Conservation (phyloP, 2,888 invertebrate species). For the Vesta saturnalis region DNA sequence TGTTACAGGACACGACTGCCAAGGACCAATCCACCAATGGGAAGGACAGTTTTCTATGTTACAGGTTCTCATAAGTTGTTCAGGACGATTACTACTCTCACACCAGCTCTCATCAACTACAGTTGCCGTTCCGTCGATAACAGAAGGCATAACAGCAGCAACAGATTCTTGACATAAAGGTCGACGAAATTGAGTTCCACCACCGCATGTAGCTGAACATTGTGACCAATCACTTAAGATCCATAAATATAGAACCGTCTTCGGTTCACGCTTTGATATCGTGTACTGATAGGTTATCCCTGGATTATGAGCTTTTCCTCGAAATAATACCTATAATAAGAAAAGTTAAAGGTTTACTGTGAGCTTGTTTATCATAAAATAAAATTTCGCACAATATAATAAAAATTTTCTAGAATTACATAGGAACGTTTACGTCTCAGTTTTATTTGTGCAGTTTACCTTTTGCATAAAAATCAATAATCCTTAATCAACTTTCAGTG, state of each 20-base stretch:
- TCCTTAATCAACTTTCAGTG: too few species aligned
- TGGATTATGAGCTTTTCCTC: slow-evolving; percentile 78
- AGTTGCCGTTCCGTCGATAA: slow-evolving; percentile 57
- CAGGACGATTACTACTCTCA: slow-evolving; percentile 63
- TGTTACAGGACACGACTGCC: slow-evolving; percentile 83
- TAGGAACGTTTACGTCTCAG: too few species aligned
- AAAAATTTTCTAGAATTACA: too few species aligned
- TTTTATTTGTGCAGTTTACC: too few species aligned
- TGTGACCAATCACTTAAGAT: slow-evolving; percentile 83
- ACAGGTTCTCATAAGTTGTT: slow-evolving; percentile 72
- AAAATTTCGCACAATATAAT: too few species aligned
- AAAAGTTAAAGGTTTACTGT: not conserved
- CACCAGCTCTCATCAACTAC: slow-evolving; percentile 59
- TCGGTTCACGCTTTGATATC: slow-evolving; percentile 70
- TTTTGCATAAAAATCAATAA: too few species aligned
- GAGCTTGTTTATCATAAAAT: too few species aligned
- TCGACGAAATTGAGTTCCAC: slow-evolving; percentile 72
- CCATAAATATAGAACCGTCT: slow-evolving; percentile 75
- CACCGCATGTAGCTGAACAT: slow-evolving; percentile 81
- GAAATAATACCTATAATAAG: slow-evolving; percentile 71
- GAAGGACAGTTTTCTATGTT: slow-evolving; percentile 73
- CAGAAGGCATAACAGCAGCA: slow-evolving; percentile 60
- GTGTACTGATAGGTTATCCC: slow-evolving; percentile 89
- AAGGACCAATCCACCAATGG: slow-evolving; percentile 89
- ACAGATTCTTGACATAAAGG: slow-evolving; percentile 63